phyloP scores from a whole-genome alignment of 2,797 vertebrate genomes.

The Oreonectes daqikongensis region DNA sequence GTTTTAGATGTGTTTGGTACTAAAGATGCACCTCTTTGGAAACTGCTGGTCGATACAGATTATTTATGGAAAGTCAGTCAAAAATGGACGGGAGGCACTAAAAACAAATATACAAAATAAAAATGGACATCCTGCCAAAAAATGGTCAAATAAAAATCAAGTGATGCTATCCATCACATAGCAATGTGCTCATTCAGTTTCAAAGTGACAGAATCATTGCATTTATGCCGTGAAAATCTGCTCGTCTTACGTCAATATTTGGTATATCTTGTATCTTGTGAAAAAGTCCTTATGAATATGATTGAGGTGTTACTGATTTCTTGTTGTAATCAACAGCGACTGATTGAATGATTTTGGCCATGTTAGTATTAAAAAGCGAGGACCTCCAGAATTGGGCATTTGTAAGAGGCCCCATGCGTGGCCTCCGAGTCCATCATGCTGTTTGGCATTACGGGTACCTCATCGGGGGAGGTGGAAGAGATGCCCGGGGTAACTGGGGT shows the following conservation, averaged over 20 bases:
- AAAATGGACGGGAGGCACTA: not conserved
- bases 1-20: not conserved
- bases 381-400: not conserved
- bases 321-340: slow-evolving; percentile 19
- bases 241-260: not conserved
- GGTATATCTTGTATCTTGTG: not conserved
- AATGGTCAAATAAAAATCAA: no score
- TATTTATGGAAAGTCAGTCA: not conserved
- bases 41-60: not conserved
- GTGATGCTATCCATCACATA: not conserved
- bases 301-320: slow-evolving; percentile 27
- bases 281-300: slow-evolving; percentile 59
- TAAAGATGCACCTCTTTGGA: no score
- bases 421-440: slow-evolving; percentile 47
- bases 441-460: slow-evolving; percentile 71
- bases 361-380: slow-evolving; percentile 20
- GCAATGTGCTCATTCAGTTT: not conserved
- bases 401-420: slow-evolving; percentile 49
- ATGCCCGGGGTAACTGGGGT: slow-evolving; percentile 71
- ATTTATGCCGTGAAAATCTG: not conserved
- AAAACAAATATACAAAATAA: not conserved
- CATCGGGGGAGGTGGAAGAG: slow-evolving; percentile 71
- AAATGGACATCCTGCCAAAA: not conserved
- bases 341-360: slow-evolving; percentile 17
- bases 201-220: not conserved